Evolutionary conservation across 2,113 vertebrate species (phyloP).

Genomic region (Ictalurus furcatus): DNA sequence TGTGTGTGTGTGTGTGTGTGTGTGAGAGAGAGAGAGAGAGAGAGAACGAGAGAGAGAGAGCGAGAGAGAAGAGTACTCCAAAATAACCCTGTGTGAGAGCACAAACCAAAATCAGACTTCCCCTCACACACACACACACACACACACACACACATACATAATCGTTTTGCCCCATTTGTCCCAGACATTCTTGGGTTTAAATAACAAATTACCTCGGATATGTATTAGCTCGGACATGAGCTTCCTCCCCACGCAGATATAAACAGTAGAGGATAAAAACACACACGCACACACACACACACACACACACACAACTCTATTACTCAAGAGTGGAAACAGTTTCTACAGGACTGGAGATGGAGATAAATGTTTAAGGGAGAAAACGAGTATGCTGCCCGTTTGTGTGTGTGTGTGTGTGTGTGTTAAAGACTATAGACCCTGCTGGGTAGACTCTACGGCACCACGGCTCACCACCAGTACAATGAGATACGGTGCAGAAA

Average conservation of each 20-base stretch:
- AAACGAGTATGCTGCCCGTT: background rate
- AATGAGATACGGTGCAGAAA: constrained; percentile 65
- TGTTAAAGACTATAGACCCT: constrained; percentile 36
- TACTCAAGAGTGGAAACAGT: constrained; percentile 13
- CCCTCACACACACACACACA: background rate
- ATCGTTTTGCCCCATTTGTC: constrained; percentile 13
- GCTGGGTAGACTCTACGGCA: constrained; percentile 67
- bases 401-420: constrained; percentile 29
- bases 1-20: constrained; percentile 32
- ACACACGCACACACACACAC: constrained; percentile 5
- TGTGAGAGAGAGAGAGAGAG: constrained; percentile 21
- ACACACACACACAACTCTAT: constrained; percentile 1
- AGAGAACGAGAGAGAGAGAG: constrained; percentile 13
- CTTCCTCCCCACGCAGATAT: background rate
- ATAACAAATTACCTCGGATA: constrained; percentile 22
- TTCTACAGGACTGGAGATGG: constrained; percentile 12
- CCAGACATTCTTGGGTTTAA: constrained; percentile 42
- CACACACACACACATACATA: constrained; percentile 22
- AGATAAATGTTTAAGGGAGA: constrained; percentile 15
- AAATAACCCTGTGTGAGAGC: constrained; percentile 28
- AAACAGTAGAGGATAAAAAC: background rate
- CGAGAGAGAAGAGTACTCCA: background rate
- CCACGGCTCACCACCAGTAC: constrained; percentile 64
- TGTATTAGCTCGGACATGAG: background rate
- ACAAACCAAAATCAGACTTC: background rate